Base-by-base conservation (phyloP, 1,140 invertebrate genomes). In the Manduca sexta region DNA sequence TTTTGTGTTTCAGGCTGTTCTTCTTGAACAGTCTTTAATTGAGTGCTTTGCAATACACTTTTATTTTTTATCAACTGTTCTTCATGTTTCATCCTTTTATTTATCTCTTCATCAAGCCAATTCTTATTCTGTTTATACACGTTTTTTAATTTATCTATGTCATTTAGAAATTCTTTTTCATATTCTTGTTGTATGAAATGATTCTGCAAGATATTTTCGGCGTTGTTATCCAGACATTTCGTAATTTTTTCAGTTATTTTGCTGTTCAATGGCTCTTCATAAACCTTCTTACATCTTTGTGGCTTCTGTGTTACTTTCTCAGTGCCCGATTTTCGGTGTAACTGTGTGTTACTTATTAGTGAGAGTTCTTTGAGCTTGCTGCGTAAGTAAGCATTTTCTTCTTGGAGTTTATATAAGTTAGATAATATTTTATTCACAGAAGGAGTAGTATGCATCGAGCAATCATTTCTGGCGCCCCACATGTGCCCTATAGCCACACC, bases 381-480 rank as follows among this genome's bases (percentile, higher is more conserved):
- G n/a, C 77, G 52, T 40, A 86, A 71, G 52, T 79, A 77, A 29
- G 73, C 71, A 68, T 86, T 87, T 61, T 87, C 86, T 59, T 84
- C 81, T 63, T 86, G 82, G 8, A 87, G 48, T 60, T 86, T 86
- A 44, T 86, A 85, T 30, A 86, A 69, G 52, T 84, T 84, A 4
- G 81, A 84, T 13, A 87, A 52, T 49, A 87, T 81, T 66, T 86
- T 80, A 47, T 84, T 87, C 1, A 86, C 71, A 34, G 76, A 78
- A 12, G 76, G 69, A 45, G 66, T 53, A 16, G 69, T 59, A 21
- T 79, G 71, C 8, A 72, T 60, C 6, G 70, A 56, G 43, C 86
- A 86, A 31, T 86, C 82, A 55, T 85, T 77, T 62, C 72, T 84
- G 12, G 69, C 80, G 14, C 84, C 84, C 86, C 84, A 87, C 69